Conservation (phyloP, 2,888 invertebrate genomes). For the Tachystola acroxantha region DNA sequence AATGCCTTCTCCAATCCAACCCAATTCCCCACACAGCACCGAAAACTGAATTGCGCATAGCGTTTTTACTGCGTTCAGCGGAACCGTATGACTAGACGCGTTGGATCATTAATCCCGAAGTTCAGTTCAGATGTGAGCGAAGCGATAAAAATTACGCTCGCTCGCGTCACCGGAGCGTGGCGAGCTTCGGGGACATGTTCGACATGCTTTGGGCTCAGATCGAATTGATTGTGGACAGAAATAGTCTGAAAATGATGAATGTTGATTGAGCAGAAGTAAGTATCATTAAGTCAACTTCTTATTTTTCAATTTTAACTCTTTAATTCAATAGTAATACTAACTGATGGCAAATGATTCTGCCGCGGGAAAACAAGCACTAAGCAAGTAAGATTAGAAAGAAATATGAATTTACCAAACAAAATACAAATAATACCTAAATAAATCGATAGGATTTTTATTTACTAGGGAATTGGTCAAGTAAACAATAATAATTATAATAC, state of each 20-base stretch:
- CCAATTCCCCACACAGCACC: constrained; percentile 18
- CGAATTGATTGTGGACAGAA: background rate
- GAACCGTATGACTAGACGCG: constrained; percentile 76
- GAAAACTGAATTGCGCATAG: constrained; percentile 70
- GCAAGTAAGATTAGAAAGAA: no score
- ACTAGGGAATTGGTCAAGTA: no score
- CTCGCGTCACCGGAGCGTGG: constrained; percentile 9
- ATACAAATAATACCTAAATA: no score
- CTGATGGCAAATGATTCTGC: no score
- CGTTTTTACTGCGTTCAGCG: constrained; percentile 75
- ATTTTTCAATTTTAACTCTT: no score
- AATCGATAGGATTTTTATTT: no score
- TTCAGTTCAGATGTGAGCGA: constrained; percentile 56
- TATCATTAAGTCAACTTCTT: no score
- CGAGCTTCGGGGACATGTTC: constrained; percentile 1
- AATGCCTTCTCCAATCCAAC: constrained; percentile 24
- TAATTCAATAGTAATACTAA: no score
- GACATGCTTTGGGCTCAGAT: constrained; percentile 23
- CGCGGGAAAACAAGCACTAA: no score
- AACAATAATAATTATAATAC: no score
- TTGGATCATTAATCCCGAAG: constrained; percentile 70
- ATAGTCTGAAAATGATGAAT: background rate
- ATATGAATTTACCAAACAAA: no score
- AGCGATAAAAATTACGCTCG: constrained; percentile 66
- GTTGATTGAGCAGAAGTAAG: no score